phyloP scores from a whole-genome alignment of 2,113 vertebrate genomes.

The Stigmatopora argus region DNA sequence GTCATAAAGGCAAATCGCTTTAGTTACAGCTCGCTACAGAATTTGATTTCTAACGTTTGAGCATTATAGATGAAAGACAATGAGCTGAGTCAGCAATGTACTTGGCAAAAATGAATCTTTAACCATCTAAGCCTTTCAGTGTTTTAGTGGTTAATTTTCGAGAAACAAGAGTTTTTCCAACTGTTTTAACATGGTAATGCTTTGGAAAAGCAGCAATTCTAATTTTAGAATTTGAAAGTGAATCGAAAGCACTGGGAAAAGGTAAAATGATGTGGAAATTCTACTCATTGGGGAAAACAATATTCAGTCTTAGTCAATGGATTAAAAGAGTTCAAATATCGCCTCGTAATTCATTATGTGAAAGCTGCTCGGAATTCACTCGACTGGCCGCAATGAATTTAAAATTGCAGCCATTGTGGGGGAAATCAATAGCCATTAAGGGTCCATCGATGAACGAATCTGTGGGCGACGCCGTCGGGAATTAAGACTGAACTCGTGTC shows the following conservation, averaged over 20 bases:
- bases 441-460: constrained; percentile 24
- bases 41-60: too few species aligned
- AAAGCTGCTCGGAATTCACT: background rate
- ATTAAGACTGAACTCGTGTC: background rate
- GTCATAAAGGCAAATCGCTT: too few species aligned
- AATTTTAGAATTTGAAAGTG: background rate
- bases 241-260: too few species aligned
- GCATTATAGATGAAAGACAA: too few species aligned
- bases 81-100: background rate
- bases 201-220: background rate
- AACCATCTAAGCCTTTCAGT: too few species aligned
- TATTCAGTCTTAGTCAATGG: background rate
- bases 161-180: background rate
- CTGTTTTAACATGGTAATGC: background rate
- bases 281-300: background rate
- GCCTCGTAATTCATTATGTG: background rate
- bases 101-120: too few species aligned
- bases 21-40: too few species aligned
- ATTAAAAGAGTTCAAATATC: background rate
- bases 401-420: constrained; percentile 4
- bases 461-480: constrained; percentile 21
- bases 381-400: background rate
- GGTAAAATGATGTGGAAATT: background rate
- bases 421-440: constrained; percentile 44
- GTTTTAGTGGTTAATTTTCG: too few species aligned